These are phyloP conservation scores for Ochotona curzoniae DNA, from an alignment of 2,113 vertebrate genomes.

Conservation along the genomic window DNA sequence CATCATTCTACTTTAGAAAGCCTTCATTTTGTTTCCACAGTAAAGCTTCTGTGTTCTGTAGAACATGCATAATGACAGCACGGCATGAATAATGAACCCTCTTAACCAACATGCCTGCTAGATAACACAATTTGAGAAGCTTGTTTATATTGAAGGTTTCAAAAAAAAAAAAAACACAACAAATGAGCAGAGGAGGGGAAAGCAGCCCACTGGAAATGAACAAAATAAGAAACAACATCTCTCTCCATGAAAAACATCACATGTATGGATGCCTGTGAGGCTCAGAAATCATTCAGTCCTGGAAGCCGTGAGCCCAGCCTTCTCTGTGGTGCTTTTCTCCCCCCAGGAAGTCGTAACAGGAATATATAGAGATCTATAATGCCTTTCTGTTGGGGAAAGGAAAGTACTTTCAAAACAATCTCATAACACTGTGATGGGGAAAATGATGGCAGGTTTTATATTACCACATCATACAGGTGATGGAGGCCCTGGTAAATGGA, in stretches of 20 bases:
- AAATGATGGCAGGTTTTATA: constrained; percentile 78
- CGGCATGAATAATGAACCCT: constrained; percentile 73
- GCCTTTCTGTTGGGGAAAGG: constrained; percentile 75
- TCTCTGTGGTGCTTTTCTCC: constrained; percentile 71
- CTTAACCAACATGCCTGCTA: constrained; percentile 64
- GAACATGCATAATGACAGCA: constrained; percentile 65
- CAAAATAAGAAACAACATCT: constrained; percentile 42
- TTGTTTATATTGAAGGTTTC: constrained; percentile 43
- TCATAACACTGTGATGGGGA: constrained; percentile 74
- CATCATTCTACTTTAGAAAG: constrained; percentile 67
- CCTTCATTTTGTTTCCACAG: constrained; percentile 54
- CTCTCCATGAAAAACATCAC: constrained; percentile 60
- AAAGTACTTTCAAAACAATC: constrained; percentile 78
- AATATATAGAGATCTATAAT: constrained; percentile 75
- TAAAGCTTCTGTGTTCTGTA: constrained; percentile 62
- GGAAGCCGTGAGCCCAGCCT: constrained; percentile 62
- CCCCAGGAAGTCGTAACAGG: constrained; percentile 72
- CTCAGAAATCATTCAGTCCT: constrained; percentile 67
- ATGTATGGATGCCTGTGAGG: constrained; percentile 8
- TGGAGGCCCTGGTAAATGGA: constrained; percentile 71
- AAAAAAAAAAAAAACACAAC: not conserved
- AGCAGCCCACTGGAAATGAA: constrained; percentile 30
- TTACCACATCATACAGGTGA: constrained; percentile 70
- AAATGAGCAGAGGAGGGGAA: constrained; percentile 35
- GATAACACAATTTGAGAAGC: constrained; percentile 64